A percentile compares a stretch with the other conserved stretches of the same genome.
These are phyloP conservation scores for Nipponacmea schrenckii DNA, from an alignment of 2,888 invertebrate genomes.

Conservation along the genomic window DNA sequence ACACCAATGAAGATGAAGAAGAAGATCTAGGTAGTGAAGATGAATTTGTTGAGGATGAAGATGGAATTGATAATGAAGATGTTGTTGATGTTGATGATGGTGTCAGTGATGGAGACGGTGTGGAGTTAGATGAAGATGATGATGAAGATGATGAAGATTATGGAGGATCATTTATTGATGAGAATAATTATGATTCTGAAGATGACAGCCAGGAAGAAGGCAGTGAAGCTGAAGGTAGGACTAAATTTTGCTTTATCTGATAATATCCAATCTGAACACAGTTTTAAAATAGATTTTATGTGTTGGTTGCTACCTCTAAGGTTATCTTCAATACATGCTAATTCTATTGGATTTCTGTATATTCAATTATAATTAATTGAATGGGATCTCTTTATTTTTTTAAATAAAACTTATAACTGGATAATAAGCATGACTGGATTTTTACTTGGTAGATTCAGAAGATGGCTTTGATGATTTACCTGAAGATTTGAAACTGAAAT, in stretches of 20 bases:
- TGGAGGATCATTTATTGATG: constrained; percentile 16
- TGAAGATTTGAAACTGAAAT: constrained; percentile 8
- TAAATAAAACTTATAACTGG: too few relatives aligned
- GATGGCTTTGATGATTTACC: background rate
- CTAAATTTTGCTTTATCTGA: constrained; percentile 18
- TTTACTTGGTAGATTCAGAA: background rate
- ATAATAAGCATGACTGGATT: too few relatives aligned
- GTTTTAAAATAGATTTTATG: background rate
- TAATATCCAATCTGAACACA: too few relatives aligned
- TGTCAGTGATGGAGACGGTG: constrained; percentile 8
- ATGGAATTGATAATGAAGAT: constrained; percentile 16
- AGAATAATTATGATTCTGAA: constrained; percentile 19
- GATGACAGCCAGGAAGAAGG: constrained; percentile 24
- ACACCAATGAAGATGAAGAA: constrained; percentile 16
- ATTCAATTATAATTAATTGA: background rate
- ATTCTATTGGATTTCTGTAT: too few relatives aligned
- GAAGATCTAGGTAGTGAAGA: constrained; percentile 10
- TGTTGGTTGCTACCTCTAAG: too few relatives aligned
- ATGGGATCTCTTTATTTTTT: background rate
- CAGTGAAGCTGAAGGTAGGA: constrained; percentile 27
- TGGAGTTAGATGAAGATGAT: constrained; percentile 10
- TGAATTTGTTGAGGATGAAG: constrained; percentile 9
- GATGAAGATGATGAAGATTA: constrained; percentile 24
- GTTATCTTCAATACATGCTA: too few relatives aligned
- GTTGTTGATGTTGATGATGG: constrained; percentile 14